A percentile compares a stretch with the other conserved stretches of the same genome.
These are phyloP conservation scores for Tenrec ecaudatus DNA, from an alignment of 2,113 vertebrate species.

Conservation along the genomic window DNA sequence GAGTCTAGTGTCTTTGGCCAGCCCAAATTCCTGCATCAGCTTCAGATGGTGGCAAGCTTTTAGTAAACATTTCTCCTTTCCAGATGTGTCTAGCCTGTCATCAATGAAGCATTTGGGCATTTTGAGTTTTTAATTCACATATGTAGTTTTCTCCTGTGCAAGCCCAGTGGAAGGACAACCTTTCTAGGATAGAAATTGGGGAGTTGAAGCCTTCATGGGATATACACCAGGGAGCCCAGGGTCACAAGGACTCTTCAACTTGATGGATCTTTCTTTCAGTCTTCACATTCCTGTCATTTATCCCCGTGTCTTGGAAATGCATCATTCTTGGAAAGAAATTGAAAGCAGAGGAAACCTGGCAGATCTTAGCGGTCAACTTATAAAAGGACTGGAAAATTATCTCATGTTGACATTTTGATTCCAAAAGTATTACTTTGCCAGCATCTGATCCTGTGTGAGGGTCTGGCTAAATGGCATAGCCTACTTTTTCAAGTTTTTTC, in stretches of 20 bases:
- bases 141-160: not conserved
- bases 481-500: conserved; percentile 37
- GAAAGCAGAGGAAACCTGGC: not conserved
- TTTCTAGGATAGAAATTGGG: too few species aligned
- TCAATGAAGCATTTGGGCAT: not conserved
- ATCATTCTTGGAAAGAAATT: not conserved
- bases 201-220: not conserved
- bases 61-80: conserved; percentile 11
- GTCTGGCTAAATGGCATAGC: not conserved
- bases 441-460: not conserved
- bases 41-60: not conserved
- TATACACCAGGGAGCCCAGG: not conserved
- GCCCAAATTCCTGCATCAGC: not conserved
- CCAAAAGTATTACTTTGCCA: not conserved
- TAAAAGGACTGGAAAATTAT: conserved; percentile 18
- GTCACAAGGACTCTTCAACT: not conserved
- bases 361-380: not conserved
- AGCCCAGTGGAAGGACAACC: too few species aligned
- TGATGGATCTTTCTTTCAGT: not conserved
- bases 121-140: not conserved
- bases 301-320: not conserved
- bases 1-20: not conserved
- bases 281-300: not conserved
- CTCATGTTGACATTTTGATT: not conserved
- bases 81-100: not conserved